Base-by-base conservation (phyloP, 2,113 vertebrate genomes). In the Todiramphus chloris region DNA sequence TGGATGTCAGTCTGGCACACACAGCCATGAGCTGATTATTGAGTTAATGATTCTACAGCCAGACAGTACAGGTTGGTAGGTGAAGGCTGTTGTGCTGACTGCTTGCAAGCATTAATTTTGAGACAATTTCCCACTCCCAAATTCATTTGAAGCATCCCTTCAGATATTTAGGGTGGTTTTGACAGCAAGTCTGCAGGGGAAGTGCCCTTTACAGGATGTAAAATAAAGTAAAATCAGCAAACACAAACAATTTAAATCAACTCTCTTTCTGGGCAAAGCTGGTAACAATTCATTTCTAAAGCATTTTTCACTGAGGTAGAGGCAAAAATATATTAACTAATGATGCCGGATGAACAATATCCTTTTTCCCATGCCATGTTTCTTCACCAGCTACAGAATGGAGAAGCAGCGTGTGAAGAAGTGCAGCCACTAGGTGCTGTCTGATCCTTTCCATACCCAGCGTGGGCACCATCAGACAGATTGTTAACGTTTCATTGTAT, bases 41-140 rank as follows among this genome's bases (percentile, higher is more conserved):
- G 51, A 90, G 90, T 85, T 93, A 73, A 85, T 90, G 90, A 90
- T 96, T 91, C 63, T 68, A 58, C 72, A 83, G 44, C 16, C 66
- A 79, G 53, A 68, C 2, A 3, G 43, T 20, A 68, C 58, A 73
- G 39, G 66, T 9, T 87, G 28, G 27, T 60, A 35, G 48, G 24
- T 31, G 48, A 55, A 78, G 51, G 7, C 24, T 60, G 44, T 41
- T 84, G n/a, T 53, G 46, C 46, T 4, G 3, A 59, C 41, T 2
- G 4, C 33, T 85, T 94, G 69, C 33, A 73, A 79, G 35, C 35
- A 39, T 35, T 64, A 13, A 31, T 84, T 87, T 82, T 68, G 76
- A 79, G 39, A 69, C 6, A 18, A 8, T 37, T 79, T 12, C 23
- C 27, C 14, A 53, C 10, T 60, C 58, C 33, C 35, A 83, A 79